These are phyloP conservation scores for Drosophila carrolli DNA, from an alignment of 1,140 invertebrate genomes.

Conservation along the genomic window DNA sequence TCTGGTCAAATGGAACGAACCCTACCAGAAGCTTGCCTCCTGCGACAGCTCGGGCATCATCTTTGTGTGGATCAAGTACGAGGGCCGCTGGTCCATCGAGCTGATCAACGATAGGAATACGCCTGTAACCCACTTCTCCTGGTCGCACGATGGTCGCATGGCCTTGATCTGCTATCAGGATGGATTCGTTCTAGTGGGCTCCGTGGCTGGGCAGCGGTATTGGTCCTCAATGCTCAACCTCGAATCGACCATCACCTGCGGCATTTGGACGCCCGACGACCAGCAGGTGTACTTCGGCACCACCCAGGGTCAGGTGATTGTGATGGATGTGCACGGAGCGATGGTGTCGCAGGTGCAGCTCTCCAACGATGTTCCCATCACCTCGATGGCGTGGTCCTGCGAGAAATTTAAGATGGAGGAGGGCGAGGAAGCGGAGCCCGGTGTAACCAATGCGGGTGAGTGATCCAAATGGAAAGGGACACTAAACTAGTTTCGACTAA, in stretches of 20 bases:
- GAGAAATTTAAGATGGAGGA: conserved; percentile 99
- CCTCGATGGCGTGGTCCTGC: conserved; percentile 97
- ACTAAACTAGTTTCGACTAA: neutral
- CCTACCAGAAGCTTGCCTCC: conserved; percentile 98
- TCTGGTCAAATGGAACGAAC: conserved; percentile 99
- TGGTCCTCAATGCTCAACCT: conserved; percentile 99
- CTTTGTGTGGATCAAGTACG: conserved; percentile 99
- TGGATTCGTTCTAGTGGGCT: conserved; percentile 98
- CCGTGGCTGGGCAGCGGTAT: conserved; percentile 97
- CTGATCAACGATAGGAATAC: conserved; percentile 99
- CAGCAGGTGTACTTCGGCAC: conserved; percentile 98
- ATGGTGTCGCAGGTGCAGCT: conserved; percentile 97
- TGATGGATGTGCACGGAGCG: conserved; percentile 97
- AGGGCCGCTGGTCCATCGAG: conserved; percentile 99
- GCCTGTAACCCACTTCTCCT: conserved; percentile 98
- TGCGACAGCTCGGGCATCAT: conserved; percentile 99
- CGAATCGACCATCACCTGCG: conserved; percentile 96
- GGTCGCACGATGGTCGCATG: conserved; percentile 99
- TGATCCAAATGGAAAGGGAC: neutral
- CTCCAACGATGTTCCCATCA: conserved; percentile 91
- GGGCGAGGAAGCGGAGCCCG: conserved; percentile 89
- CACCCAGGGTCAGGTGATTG: conserved; percentile 95
- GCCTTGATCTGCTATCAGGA: conserved; percentile 99
- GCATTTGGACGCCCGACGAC: conserved; percentile 99
- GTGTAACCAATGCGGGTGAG: conserved; percentile 85